These are phyloP conservation scores for Poecilia velifera DNA, from an alignment of 2,797 vertebrate genomes.

Conservation along the genomic window DNA sequence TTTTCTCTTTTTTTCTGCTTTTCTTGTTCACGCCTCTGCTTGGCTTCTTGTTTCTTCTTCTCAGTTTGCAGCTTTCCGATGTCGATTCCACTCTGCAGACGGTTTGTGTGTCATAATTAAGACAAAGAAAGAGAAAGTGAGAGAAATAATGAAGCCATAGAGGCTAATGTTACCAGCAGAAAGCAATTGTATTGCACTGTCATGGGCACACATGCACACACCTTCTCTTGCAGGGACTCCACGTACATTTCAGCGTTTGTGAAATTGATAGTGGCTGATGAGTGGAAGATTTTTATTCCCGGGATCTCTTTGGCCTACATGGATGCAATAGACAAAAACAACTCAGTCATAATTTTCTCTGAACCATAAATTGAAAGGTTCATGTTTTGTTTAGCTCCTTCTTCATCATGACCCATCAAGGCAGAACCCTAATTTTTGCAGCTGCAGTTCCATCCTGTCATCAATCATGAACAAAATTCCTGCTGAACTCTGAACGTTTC, in stretches of 20 bases:
- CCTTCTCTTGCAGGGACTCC: constrained; percentile 87
- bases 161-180: constrained; percentile 14
- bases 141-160: constrained; percentile 47
- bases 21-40: constrained; percentile 73
- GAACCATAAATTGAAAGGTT: background rate
- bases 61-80: constrained; percentile 82
- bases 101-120: constrained; percentile 25
- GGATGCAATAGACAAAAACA: constrained; percentile 20
- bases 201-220: constrained; percentile 53
- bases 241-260: constrained; percentile 90
- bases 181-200: constrained; percentile 18
- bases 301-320: constrained; percentile 79
- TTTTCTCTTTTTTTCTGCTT: constrained; percentile 74
- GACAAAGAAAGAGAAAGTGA: constrained; percentile 23
- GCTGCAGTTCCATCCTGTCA: background rate
- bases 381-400: background rate
- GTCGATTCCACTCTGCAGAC: constrained; percentile 84
- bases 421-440: background rate
- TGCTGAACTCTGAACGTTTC: background rate
- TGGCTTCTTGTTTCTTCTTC: constrained; percentile 84
- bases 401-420: background rate
- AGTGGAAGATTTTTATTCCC: constrained; percentile 91
- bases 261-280: constrained; percentile 89
- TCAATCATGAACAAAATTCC: background rate
- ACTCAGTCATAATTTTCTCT: background rate